These are phyloP conservation scores for Batillaria attramentaria DNA, from an alignment of 1,140 invertebrate genomes.

Conservation along the genomic window DNA sequence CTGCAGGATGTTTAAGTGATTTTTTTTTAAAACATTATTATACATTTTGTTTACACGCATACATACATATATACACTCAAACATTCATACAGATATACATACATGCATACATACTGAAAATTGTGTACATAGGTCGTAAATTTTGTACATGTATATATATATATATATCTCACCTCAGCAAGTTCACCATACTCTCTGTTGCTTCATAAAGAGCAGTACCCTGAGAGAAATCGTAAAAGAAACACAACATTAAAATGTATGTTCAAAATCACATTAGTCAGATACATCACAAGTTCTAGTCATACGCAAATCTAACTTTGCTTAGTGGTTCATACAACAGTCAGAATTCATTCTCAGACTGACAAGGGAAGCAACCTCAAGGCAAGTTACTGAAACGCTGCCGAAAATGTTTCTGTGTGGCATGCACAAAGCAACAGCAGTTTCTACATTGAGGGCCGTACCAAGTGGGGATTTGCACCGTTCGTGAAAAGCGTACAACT, in stretches of 20 bases:
- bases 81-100: not conserved
- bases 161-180: constrained; percentile 39
- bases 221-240: constrained; percentile 28
- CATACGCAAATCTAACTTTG: not conserved
- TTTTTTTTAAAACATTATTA: not conserved
- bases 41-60: not conserved
- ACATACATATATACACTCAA: not conserved
- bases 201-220: constrained; percentile 29
- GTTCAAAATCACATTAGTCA: not conserved
- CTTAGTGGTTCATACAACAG: no score
- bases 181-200: constrained; percentile 33
- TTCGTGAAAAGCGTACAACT: no score
- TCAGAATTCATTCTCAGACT: not conserved
- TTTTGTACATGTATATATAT: not conserved
- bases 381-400: not conserved
- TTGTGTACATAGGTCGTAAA: not conserved
- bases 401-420: no score
- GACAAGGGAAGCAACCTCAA: not conserved
- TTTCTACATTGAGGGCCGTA: no score
- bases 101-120: not conserved
- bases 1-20: not conserved
- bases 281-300: not conserved
- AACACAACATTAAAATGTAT: not conserved
- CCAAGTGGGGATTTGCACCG: no score
- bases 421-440: no score